Evolutionary conservation across 2,888 invertebrate genomes (phyloP).

Genomic region (Mesorhabditis sp.): DNA sequence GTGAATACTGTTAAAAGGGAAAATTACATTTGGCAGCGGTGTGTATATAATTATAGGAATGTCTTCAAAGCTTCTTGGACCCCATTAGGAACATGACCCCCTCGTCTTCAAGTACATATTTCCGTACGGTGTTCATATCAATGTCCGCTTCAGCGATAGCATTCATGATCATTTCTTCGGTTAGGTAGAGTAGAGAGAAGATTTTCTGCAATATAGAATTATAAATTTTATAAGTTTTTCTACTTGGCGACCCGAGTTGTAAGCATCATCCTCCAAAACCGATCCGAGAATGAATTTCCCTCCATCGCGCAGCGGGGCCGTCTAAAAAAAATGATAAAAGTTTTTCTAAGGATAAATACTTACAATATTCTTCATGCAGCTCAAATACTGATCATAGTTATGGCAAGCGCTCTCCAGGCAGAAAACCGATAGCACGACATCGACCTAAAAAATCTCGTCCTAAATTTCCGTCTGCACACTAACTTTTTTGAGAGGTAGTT

Average conservation of each 20-base stretch:
- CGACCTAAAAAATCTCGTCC: slow-evolving; percentile 21
- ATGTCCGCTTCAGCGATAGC: slow-evolving; percentile 35
- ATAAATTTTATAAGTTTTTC: neutral
- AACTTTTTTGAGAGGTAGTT: slow-evolving; percentile 19
- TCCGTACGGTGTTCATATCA: slow-evolving; percentile 27
- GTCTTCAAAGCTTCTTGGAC: slow-evolving; percentile 22
- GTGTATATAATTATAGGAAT: neutral
- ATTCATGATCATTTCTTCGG: slow-evolving; percentile 35
- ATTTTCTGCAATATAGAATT: slow-evolving; percentile 27
- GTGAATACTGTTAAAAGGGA: neutral
- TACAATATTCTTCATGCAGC: slow-evolving; percentile 43
- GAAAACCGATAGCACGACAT: slow-evolving; percentile 46
- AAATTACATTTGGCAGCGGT: neutral
- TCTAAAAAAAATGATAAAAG: slow-evolving; percentile 22
- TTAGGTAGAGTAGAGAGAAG: slow-evolving; percentile 44
- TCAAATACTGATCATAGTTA: slow-evolving; percentile 41
- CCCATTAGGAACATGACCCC: slow-evolving; percentile 52
- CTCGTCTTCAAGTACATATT: slow-evolving; percentile 41
- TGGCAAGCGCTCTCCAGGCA: slow-evolving; percentile 52
- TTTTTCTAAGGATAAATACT: slow-evolving; percentile 10
- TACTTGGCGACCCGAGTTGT: slow-evolving; percentile 45
- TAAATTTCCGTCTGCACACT: neutral
- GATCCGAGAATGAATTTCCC: slow-evolving; percentile 49
- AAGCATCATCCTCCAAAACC: slow-evolving; percentile 47
- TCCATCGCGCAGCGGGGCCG: slow-evolving; percentile 37